These are phyloP conservation scores for Diplazon laetatorius DNA, from an alignment of 2,888 invertebrate genomes.

Conservation along the genomic window DNA sequence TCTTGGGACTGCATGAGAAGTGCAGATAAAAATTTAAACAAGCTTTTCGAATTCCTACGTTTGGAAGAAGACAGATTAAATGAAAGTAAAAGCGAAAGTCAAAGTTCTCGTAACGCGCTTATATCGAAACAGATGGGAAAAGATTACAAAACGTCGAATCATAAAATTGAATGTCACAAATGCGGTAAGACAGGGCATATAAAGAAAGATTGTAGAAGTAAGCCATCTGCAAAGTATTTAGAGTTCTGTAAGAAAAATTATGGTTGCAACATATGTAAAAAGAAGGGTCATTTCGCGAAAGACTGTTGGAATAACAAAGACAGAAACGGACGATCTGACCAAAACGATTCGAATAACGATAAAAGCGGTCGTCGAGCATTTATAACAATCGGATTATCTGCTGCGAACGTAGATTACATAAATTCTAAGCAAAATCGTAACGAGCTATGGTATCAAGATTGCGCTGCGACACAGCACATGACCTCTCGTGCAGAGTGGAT, in stretches of 20 bases:
- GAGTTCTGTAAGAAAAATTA: slow-evolving; percentile 71
- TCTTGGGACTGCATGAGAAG: slow-evolving; percentile 66
- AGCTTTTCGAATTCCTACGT: slow-evolving; percentile 49
- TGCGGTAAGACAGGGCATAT: slow-evolving; percentile 66
- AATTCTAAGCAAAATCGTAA: slow-evolving; percentile 50
- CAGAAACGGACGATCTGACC: slow-evolving; percentile 45
- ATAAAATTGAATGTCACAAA: slow-evolving; percentile 62
- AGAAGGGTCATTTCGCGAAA: slow-evolving; percentile 71
- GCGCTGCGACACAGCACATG: slow-evolving; percentile 73
- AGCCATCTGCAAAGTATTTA: slow-evolving; percentile 67
- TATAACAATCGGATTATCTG: slow-evolving; percentile 62
- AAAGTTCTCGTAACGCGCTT: slow-evolving; percentile 54
- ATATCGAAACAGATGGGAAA: slow-evolving; percentile 48
- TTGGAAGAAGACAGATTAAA: slow-evolving; percentile 57
- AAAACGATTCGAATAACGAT: slow-evolving; percentile 40
- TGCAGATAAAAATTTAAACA: slow-evolving; percentile 51
- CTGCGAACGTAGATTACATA: slow-evolving; percentile 53
- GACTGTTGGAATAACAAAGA: slow-evolving; percentile 62
- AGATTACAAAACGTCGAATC: slow-evolving; percentile 47
- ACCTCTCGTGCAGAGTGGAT: slow-evolving; percentile 68
- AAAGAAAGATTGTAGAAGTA: slow-evolving; percentile 65
- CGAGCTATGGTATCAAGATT: slow-evolving; percentile 69
- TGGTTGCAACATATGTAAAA: slow-evolving; percentile 68
- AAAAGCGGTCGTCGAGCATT: slow-evolving; percentile 58
- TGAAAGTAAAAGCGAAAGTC: slow-evolving; percentile 42